Base-by-base conservation (phyloP, 2,113 vertebrate genomes). In the Anser cygnoides region DNA sequence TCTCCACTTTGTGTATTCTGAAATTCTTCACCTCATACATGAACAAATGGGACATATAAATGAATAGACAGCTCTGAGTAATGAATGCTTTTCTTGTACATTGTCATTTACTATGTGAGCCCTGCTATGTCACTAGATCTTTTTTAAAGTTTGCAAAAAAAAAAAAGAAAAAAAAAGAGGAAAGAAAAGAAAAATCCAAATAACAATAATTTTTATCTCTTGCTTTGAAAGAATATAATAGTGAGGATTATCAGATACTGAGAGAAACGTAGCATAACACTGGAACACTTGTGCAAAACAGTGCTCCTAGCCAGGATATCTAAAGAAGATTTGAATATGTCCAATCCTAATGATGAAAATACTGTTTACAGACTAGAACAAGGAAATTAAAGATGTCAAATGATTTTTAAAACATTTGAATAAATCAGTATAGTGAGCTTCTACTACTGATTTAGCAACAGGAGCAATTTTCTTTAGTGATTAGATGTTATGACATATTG, bases 41-140 rank as follows among this genome's bases (percentile, higher is more conserved):
- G 95, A 98, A 97, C 93, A 98, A 98, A 97, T 96, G 94, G 94
- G 93, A 97, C 76, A 97, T 16, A 90, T n/a, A 97, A 97, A 95
- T 96, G 93, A 97, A 96, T 4, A 97, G 91, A 96, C 65, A 96
- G 96, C 90, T 92, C 74, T 93, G 86, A 96, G 67, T 67, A 96
- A 90, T 72, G 39, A 96, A 95, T 85, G 82, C 28, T 92, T 96
- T 92, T 74, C 57, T 93, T 97, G 76, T 84, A 75, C 59, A 84
- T 80, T 92, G 59, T 35, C 94, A 84, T 96, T 89, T 95, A 92
- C 72, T 96, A 75, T 0, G 1, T 41, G 68, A 96, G 58, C 80
- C 76, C 83, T 72, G 74, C 62, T 92, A 91, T 71, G 63, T 62
- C 61, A 95, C 67, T 86, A 92, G 70, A 90, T 80, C 83, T 95